Percentiles rank a stretch among this genome's conserved stretches.
Conservation (phyloP, 2,888 invertebrate species). For the Cephus sareptanus region DNA sequence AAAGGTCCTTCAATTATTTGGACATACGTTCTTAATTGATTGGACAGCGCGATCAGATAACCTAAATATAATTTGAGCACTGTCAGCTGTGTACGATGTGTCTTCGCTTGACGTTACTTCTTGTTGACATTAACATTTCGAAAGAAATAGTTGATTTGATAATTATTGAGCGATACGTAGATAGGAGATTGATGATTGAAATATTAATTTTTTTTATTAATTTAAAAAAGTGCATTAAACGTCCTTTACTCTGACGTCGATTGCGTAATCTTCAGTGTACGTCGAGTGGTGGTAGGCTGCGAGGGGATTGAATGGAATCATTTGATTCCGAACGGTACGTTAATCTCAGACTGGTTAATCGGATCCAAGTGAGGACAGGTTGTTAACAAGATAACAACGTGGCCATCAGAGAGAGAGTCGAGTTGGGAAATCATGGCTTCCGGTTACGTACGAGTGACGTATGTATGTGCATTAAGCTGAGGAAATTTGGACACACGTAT, state of each 20-base stretch:
- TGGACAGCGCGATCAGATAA: conserved; percentile 21
- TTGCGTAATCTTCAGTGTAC: not conserved
- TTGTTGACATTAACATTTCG: not conserved
- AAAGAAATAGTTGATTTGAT: not conserved
- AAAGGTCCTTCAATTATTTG: not conserved
- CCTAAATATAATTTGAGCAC: not conserved
- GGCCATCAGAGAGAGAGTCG: not conserved
- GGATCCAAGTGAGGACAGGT: not conserved
- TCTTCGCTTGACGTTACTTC: no score
- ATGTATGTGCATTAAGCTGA: not conserved
- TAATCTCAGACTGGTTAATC: not conserved
- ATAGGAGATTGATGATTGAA: not conserved
- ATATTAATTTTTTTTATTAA: not conserved
- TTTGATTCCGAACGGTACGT: not conserved
- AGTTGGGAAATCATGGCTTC: not conserved
- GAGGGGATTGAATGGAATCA: not conserved
- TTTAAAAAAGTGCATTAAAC: not conserved
- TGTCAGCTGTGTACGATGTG: not conserved
- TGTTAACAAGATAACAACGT: not conserved
- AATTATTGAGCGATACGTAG: not conserved
- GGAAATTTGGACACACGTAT: not conserved
- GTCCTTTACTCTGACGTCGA: not conserved
- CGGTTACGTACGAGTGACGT: not conserved
- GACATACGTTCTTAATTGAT: conserved; percentile 4
- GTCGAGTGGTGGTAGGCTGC: not conserved